phyloP scores from a whole-genome alignment of 1,140 invertebrate species.

The Euwallacea similis region DNA sequence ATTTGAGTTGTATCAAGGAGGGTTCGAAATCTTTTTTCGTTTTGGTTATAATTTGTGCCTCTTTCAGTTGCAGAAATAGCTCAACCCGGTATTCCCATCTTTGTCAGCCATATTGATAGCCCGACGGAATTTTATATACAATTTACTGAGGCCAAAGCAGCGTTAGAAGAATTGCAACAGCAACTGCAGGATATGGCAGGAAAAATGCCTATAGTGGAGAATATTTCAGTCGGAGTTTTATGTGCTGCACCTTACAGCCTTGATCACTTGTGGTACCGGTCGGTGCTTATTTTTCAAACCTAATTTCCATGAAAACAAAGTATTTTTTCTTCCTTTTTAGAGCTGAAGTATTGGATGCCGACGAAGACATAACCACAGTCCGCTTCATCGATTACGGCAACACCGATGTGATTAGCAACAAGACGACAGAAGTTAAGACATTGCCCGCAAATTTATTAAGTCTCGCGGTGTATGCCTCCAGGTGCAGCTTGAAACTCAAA shows the following conservation, averaged over 20 bases:
- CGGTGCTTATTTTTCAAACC: not conserved
- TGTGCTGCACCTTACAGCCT: constrained; percentile 74
- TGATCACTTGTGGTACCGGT: constrained; percentile 73
- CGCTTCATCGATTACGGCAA: constrained; percentile 85
- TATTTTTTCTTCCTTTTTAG: constrained; percentile 47
- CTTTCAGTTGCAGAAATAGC: not conserved
- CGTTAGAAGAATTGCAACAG: constrained; percentile 60
- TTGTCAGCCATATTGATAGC: constrained; percentile 65
- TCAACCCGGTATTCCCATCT: constrained; percentile 48
- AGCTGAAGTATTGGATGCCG: constrained; percentile 73
- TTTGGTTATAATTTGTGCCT: too few relatives aligned
- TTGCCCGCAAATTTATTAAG: constrained; percentile 56
- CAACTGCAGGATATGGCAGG: constrained; percentile 61
- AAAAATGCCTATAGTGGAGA: constrained; percentile 57
- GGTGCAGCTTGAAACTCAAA: constrained; percentile 67
- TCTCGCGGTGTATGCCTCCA: constrained; percentile 59
- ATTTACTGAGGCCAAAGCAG: constrained; percentile 55
- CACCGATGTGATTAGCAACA: constrained; percentile 67
- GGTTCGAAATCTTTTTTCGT: too few relatives aligned
- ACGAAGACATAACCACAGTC: constrained; percentile 70
- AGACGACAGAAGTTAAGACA: constrained; percentile 58
- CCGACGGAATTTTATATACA: constrained; percentile 71
- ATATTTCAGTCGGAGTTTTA: constrained; percentile 62
- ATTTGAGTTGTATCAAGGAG: too few relatives aligned
- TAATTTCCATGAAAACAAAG: not conserved